phyloP scores from a whole-genome alignment of 2,797 vertebrate species.

The Scolopax bukidnonensis region DNA sequence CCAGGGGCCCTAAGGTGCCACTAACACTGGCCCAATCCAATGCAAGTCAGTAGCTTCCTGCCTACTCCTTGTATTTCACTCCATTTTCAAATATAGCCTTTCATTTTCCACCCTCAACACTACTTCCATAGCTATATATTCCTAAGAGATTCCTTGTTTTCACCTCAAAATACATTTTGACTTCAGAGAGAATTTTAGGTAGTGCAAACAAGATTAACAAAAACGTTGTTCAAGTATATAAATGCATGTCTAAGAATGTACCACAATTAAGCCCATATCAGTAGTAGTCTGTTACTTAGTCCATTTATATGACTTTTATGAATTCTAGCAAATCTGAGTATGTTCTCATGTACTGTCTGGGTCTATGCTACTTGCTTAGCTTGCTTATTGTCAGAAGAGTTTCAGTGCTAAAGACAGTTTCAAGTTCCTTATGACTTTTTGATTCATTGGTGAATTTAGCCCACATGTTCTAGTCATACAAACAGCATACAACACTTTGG shows the following conservation, averaged over 20 bases:
- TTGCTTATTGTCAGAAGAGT: neutral
- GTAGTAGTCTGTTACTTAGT: neutral
- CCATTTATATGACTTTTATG: neutral
- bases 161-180: neutral
- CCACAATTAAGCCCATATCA: neutral
- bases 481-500: neutral
- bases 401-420: neutral
- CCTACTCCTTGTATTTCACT: neutral
- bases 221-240: neutral
- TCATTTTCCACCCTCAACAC: neutral
- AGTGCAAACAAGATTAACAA: neutral
- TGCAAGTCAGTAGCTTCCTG: neutral
- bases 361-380: neutral
- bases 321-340: neutral
- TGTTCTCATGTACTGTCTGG: accelerated
- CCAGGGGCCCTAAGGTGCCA: neutral
- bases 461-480: neutral
- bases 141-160: neutral
- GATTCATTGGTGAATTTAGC: neutral
- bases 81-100: neutral
- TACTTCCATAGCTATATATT: neutral
- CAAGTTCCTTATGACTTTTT: neutral
- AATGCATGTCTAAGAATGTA: neutral
- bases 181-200: neutral
- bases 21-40: accelerated